Evolutionary conservation across 2,113 vertebrate species (phyloP).

Genomic region (Natator depressus): DNA sequence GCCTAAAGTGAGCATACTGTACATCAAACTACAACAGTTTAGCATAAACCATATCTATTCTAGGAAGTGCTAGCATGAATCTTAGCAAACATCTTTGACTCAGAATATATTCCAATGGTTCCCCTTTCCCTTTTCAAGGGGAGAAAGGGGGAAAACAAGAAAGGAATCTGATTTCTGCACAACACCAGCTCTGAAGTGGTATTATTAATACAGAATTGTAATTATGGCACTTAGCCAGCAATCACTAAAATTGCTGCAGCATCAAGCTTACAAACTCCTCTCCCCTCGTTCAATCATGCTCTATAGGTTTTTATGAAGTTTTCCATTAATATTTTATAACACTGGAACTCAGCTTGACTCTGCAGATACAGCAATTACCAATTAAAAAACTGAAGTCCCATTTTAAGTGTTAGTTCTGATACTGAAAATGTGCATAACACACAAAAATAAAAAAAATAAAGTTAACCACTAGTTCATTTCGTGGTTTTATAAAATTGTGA

Average conservation of each 20-base stretch:
- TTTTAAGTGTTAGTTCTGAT: background rate
- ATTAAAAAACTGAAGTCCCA: background rate
- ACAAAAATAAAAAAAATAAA: background rate
- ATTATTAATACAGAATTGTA: background rate
- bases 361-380: conserved; percentile 23
- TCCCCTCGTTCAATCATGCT: conserved; percentile 16
- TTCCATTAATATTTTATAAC: background rate
- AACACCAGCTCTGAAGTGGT: background rate
- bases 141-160: background rate
- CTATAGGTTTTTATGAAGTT: conserved; percentile 31
- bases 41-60: background rate
- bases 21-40: background rate
- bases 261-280: background rate
- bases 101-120: background rate
- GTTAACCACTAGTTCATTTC: background rate
- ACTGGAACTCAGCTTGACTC: conserved; percentile 1
- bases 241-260: conserved; percentile 13
- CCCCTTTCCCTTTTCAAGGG: background rate
- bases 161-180: background rate
- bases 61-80: background rate
- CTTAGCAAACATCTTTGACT: background rate
- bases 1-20: background rate
- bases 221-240: background rate
- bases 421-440: background rate
- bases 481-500: background rate